These are phyloP conservation scores for Coremacera marginata DNA, from an alignment of 2,888 invertebrate species.

Conservation along the genomic window DNA sequence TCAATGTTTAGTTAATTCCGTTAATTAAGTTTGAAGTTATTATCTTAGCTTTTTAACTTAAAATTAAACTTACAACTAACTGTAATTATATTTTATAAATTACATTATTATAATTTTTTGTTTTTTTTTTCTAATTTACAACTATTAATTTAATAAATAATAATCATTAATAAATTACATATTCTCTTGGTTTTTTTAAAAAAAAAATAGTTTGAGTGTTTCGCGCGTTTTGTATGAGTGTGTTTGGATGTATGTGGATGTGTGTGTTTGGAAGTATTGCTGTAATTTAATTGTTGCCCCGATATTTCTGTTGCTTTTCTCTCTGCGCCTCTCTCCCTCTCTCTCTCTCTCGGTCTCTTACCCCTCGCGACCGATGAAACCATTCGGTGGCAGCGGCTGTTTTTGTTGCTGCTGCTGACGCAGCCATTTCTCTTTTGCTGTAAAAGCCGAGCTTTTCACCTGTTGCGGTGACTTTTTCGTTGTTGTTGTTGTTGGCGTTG, in stretches of 20 bases:
- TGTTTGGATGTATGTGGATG: slow-evolving; percentile 38
- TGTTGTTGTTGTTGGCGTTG: slow-evolving; percentile 45
- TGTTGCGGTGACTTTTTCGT: slow-evolving; percentile 39
- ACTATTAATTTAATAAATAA: too few relatives aligned
- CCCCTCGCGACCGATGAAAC: slow-evolving; percentile 65
- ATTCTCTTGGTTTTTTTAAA: slow-evolving; percentile 39
- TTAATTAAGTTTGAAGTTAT: too few relatives aligned
- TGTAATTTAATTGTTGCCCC: not conserved
- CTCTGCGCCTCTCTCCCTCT: slow-evolving; percentile 29
- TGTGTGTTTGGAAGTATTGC: too few relatives aligned
- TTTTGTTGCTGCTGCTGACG: slow-evolving; percentile 50
- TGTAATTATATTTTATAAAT: too few relatives aligned
- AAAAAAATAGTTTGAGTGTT: slow-evolving; percentile 35
- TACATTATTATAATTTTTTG: too few relatives aligned
- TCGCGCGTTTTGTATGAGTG: slow-evolving; percentile 19
- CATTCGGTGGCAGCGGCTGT: slow-evolving; percentile 64
- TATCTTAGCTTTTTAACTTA: too few relatives aligned
- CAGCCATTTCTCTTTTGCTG: slow-evolving; percentile 64
- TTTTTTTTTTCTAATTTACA: too few relatives aligned
- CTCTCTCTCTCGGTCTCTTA: slow-evolving; percentile 47
- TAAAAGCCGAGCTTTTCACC: slow-evolving; percentile 3
- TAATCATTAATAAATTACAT: too few relatives aligned
- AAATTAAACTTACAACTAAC: too few relatives aligned
- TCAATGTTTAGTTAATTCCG: slow-evolving; percentile 19
- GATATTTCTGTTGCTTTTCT: not conserved